phyloP scores from a whole-genome alignment of 2,797 vertebrate genomes.

The Macroramphosus scolopax region DNA sequence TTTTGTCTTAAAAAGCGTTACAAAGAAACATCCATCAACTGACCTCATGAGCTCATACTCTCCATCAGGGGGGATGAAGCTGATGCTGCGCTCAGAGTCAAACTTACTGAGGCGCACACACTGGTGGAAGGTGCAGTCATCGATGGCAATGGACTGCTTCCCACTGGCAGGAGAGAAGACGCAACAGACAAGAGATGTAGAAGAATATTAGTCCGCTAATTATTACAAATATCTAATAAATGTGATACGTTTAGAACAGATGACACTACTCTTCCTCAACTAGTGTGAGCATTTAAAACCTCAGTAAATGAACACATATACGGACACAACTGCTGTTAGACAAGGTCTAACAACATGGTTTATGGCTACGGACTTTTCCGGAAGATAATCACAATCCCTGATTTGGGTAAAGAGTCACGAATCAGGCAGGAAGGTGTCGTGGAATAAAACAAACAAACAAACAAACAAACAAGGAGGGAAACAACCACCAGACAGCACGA shows the following conservation, averaged over 20 bases:
- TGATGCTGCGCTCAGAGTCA: conserved; percentile 98
- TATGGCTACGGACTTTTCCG: too few relatives aligned
- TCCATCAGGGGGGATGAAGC: conserved; percentile 98
- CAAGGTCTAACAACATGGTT: too few relatives aligned
- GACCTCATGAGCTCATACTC: conserved; percentile 99
- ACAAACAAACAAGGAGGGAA: conserved; percentile 31
- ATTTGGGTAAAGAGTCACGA: conserved; percentile 39
- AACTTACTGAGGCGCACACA: conserved; percentile 95
- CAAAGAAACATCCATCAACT: conserved; percentile 19
- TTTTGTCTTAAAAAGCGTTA: too few relatives aligned
- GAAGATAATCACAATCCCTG: too few relatives aligned
- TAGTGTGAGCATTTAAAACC: too few relatives aligned
- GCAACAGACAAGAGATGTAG: too few relatives aligned
- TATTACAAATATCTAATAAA: too few relatives aligned
- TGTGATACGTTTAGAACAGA: too few relatives aligned
- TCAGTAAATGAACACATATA: too few relatives aligned
- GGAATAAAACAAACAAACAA: conserved; percentile 41
- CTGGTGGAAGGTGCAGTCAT: conserved; percentile 85
- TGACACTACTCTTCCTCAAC: too few relatives aligned
- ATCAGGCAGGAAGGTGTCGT: conserved; percentile 38
- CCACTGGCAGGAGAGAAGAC: conserved; percentile 83
- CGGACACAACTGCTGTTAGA: too few relatives aligned
- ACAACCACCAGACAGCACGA: conserved; percentile 42
- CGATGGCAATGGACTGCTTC: conserved; percentile 91
- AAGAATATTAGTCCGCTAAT: too few relatives aligned